These are phyloP conservation scores for Vicugna pacos DNA, from an alignment of 2,113 vertebrate genomes.

Conservation along the genomic window DNA sequence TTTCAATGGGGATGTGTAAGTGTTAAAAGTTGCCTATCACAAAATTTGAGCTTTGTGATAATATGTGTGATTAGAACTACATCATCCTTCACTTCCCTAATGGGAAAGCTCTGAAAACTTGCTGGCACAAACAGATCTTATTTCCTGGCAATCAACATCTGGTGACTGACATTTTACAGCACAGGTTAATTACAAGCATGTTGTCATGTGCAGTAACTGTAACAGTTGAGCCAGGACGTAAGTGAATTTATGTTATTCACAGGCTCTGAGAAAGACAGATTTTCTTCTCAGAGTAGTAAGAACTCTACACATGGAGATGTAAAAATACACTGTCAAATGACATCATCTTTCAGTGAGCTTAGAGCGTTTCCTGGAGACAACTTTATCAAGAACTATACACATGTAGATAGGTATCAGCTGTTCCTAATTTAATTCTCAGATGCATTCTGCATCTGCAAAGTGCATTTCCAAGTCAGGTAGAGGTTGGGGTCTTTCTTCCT, in stretches of 20 bases:
- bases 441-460: background rate
- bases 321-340: background rate
- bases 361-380: background rate
- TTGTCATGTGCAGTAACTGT: slow-evolving; percentile 2
- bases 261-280: background rate
- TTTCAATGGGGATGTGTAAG: background rate
- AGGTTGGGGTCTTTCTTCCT: background rate
- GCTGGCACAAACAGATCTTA: slow-evolving; percentile 30
- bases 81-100: slow-evolving; percentile 44
- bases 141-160: slow-evolving; percentile 46
- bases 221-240: background rate
- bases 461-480: background rate
- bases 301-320: background rate
- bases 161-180: slow-evolving; percentile 42
- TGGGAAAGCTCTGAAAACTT: slow-evolving; percentile 30
- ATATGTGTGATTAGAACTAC: background rate
- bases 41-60: background rate
- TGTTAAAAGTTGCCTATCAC: background rate
- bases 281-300: slow-evolving; percentile 15
- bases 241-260: slow-evolving; percentile 17
- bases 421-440: background rate
- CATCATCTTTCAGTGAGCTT: background rate
- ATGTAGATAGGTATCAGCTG: background rate
- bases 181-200: slow-evolving; percentile 19
- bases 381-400: background rate